phyloP scores from a whole-genome alignment of 2,888 invertebrate genomes.

The Eristalis arbustorum region DNA sequence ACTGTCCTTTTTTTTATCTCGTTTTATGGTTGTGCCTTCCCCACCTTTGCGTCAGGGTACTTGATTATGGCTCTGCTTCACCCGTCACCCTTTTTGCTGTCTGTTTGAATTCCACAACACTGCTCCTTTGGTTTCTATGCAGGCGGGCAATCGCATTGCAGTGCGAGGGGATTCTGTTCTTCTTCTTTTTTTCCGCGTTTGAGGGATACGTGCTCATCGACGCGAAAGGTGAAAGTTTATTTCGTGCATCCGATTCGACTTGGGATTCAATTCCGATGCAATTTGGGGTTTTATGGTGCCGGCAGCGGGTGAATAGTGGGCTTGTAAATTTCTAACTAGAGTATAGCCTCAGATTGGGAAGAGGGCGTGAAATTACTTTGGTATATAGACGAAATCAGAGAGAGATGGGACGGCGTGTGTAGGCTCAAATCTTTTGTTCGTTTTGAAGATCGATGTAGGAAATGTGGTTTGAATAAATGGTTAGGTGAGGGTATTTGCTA shows the following conservation, averaged over 20 bases:
- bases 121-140: conserved; percentile 20
- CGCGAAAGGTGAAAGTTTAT: conserved; percentile 40
- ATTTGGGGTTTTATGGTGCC: conserved; percentile 14
- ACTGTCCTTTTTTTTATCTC: conserved; percentile 57
- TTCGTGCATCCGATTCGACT: neutral
- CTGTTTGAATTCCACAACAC: conserved; percentile 11
- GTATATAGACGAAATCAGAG: neutral
- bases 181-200: conserved; percentile 45
- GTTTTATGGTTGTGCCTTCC: neutral
- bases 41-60: conserved; percentile 44
- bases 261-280: conserved; percentile 33
- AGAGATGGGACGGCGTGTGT: neutral
- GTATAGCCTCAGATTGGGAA: neutral
- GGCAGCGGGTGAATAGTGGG: conserved; percentile 1
- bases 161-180: conserved; percentile 18
- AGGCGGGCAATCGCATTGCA: conserved; percentile 17
- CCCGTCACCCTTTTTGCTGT: neutral
- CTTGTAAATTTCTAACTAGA: neutral
- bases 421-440: neutral
- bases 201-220: conserved; percentile 44
- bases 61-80: conserved; percentile 41
- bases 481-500: too few species aligned
- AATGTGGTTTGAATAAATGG: too few species aligned
- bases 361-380: neutral
- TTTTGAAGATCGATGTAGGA: too few species aligned